A percentile compares a stretch with the other conserved stretches of the same genome.
phyloP scores from a whole-genome alignment of 2,888 invertebrate species.

The Leucozona laternaria region DNA sequence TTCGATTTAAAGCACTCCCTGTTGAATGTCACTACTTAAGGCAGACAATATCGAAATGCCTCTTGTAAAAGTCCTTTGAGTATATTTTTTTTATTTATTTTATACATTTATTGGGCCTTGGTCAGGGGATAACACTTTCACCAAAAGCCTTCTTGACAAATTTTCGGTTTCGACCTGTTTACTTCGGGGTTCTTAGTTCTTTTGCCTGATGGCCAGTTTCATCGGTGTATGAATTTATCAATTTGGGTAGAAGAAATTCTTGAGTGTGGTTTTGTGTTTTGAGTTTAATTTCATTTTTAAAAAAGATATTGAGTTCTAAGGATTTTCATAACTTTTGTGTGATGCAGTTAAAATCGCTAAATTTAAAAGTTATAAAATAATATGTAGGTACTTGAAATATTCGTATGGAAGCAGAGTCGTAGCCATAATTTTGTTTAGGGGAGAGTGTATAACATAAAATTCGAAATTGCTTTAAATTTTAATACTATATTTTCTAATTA shows the following conservation, averaged over 20 bases:
- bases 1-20: slow-evolving; percentile 50
- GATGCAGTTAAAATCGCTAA: too few relatives aligned
- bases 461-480: too few relatives aligned
- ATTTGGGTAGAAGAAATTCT: neutral
- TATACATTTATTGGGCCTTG: slow-evolving; percentile 39
- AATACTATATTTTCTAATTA: too few relatives aligned
- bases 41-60: slow-evolving; percentile 48
- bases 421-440: too few relatives aligned
- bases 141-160: slow-evolving; percentile 48
- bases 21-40: slow-evolving; percentile 67
- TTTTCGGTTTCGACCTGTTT: slow-evolving; percentile 42
- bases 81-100: slow-evolving; percentile 31
- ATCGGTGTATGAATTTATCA: neutral
- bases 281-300: neutral
- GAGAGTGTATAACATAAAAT: too few relatives aligned
- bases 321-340: too few relatives aligned
- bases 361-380: too few relatives aligned
- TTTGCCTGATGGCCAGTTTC: neutral
- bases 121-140: slow-evolving; percentile 49
- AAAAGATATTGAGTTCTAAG: neutral
- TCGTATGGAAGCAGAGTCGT: too few relatives aligned
- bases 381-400: too few relatives aligned
- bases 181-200: slow-evolving; percentile 10
- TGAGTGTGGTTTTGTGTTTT: neutral
- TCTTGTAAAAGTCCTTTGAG: slow-evolving; percentile 34